Conservation (phyloP, 92 coral and sea anemone genomes). For the Scolanthus callimorphus region DNA sequence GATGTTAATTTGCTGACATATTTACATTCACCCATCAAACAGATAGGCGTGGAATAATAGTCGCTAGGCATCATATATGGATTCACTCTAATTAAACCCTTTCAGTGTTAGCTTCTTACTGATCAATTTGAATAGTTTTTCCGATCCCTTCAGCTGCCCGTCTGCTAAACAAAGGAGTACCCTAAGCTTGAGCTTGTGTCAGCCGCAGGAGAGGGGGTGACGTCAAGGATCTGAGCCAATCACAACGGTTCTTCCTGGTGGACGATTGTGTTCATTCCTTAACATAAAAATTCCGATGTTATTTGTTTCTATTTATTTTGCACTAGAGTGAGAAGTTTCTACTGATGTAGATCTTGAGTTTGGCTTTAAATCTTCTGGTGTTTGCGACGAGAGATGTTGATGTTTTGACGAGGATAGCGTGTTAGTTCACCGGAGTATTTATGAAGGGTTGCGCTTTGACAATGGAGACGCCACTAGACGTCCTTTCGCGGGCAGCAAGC, state of each 20-base stretch:
- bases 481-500: constrained; percentile 96
- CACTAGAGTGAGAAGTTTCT: constrained; percentile 8
- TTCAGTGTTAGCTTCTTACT: background rate
- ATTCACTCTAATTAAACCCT: too few species aligned
- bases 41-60: too few species aligned
- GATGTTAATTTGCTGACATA: too few species aligned
- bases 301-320: constrained; percentile 71
- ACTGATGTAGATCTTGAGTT: too few species aligned
- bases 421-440: background rate
- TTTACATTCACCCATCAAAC: too few species aligned
- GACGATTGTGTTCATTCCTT: constrained; percentile 56
- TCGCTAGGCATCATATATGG: too few species aligned
- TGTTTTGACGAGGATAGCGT: background rate
- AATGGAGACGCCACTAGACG: constrained; percentile 96
- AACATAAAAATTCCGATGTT: constrained; percentile 56
- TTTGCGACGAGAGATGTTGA: too few species aligned
- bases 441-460: constrained; percentile 22
- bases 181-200: constrained; percentile 15
- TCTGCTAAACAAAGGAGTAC: constrained; percentile 6
- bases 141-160: constrained; percentile 4
- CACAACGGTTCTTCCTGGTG: constrained; percentile 28
- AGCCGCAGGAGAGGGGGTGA: constrained; percentile 21
- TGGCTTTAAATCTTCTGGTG: too few species aligned
- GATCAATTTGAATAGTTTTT: background rate
- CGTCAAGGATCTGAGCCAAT: constrained; percentile 37